Percentiles rank a stretch among this genome's conserved stretches.
These are phyloP conservation scores for Pachyramphus minor DNA, from an alignment of 2,113 vertebrate genomes.

Conservation along the genomic window DNA sequence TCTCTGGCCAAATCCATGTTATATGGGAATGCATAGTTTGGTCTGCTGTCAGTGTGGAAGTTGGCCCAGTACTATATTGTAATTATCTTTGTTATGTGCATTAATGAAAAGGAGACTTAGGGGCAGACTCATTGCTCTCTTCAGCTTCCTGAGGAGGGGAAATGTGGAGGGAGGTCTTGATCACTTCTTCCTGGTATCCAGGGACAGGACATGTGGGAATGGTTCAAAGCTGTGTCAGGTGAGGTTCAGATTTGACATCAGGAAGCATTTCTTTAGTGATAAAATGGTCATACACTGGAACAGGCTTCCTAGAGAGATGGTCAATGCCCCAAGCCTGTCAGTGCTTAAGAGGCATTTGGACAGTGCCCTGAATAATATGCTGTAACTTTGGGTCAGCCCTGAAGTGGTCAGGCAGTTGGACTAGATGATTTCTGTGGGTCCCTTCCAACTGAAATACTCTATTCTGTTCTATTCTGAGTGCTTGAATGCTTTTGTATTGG, in stretches of 20 bases:
- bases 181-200: neutral
- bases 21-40: neutral
- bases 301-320: neutral
- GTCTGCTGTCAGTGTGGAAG: neutral
- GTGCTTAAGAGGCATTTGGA: neutral
- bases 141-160: neutral
- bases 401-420: neutral
- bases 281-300: neutral
- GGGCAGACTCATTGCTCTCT: neutral
- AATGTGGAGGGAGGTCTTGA: neutral
- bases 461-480: neutral
- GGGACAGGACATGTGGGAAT: neutral
- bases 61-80: neutral
- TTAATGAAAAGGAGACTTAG: neutral
- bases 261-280: neutral
- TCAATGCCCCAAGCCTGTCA: neutral
- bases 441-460: neutral
- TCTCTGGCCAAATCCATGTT: neutral
- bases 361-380: neutral
- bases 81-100: neutral
- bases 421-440: neutral
- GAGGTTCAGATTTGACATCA: neutral
- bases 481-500: neutral
- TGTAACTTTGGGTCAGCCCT: neutral
- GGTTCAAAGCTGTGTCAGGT: neutral